These are phyloP conservation scores for Rhagonycha fulva DNA, from an alignment of 2,888 invertebrate genomes.

Conservation along the genomic window DNA sequence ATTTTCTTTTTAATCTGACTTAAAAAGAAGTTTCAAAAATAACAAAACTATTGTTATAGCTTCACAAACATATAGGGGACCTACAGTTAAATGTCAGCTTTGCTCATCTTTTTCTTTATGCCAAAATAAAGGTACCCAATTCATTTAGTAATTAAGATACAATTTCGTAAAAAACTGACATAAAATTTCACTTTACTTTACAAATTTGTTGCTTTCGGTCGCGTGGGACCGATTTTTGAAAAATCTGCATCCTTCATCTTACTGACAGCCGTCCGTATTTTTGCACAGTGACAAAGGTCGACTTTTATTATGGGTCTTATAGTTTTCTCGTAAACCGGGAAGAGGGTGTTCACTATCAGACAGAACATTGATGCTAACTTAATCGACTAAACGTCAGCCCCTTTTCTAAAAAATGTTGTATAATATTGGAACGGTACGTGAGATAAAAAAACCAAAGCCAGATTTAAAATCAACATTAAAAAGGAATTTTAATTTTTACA, in stretches of 20 bases:
- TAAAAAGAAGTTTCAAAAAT: too few species aligned
- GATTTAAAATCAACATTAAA: background rate
- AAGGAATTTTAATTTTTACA: too few species aligned
- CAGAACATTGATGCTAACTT: background rate
- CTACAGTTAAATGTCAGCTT: too few species aligned
- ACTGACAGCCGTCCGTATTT: background rate
- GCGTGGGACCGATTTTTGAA: background rate
- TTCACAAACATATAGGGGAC: too few species aligned
- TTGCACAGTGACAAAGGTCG: background rate
- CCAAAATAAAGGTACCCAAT: too few species aligned
- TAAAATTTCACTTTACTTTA: background rate
- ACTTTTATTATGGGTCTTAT: background rate
- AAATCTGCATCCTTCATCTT: background rate
- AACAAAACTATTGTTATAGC: too few species aligned
- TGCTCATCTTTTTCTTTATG: too few species aligned
- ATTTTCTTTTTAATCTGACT: too few species aligned
- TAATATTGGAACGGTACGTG: background rate
- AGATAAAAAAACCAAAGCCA: background rate
- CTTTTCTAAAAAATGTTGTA: background rate
- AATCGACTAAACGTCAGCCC: background rate
- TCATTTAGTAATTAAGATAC: too few species aligned
- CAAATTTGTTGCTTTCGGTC: background rate
- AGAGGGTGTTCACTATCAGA: background rate
- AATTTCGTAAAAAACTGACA: background rate
- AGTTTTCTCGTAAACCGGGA: background rate